Percentiles rank a stretch among this genome's conserved stretches.
phyloP scores from a whole-genome alignment of 1,140 invertebrate species.

The Meloidogyne hapla region DNA sequence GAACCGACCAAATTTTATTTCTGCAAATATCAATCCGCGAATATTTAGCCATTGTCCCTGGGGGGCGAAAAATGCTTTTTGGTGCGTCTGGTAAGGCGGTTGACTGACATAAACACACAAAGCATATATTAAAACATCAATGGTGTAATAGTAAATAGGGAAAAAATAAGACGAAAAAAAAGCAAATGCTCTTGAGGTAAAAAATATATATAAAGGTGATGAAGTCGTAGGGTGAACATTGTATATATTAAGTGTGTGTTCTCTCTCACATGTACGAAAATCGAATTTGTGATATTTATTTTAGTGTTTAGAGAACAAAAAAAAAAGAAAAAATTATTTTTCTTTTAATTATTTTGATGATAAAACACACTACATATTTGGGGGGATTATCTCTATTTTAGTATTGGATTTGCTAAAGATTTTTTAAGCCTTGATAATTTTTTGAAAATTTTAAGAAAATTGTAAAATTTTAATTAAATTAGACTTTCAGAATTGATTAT shows the following conservation, averaged over 20 bases:
- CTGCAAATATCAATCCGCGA: not conserved
- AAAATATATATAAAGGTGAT: not conserved
- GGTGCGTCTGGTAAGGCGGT: not conserved
- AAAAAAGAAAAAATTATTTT: not conserved
- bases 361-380: not conserved
- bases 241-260: not conserved
- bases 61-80: not conserved
- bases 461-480: too few species aligned
- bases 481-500: too few species aligned
- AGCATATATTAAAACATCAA: not conserved
- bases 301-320: not conserved
- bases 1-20: too few species aligned
- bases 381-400: not conserved
- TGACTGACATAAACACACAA: not conserved
- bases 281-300: not conserved
- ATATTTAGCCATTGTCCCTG: not conserved
- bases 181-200: conserved; percentile 1
- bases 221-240: not conserved
- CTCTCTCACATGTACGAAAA: not conserved
- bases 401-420: too few species aligned
- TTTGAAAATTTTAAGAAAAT: not conserved
- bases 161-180: conserved; percentile 1
- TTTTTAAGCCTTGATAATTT: not conserved
- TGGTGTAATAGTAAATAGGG: conserved; percentile 1
- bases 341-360: conserved; percentile 1